These are phyloP conservation scores for Rugalucina vietnamica DNA, from an alignment of 2,888 invertebrate genomes.

Conservation along the genomic window DNA sequence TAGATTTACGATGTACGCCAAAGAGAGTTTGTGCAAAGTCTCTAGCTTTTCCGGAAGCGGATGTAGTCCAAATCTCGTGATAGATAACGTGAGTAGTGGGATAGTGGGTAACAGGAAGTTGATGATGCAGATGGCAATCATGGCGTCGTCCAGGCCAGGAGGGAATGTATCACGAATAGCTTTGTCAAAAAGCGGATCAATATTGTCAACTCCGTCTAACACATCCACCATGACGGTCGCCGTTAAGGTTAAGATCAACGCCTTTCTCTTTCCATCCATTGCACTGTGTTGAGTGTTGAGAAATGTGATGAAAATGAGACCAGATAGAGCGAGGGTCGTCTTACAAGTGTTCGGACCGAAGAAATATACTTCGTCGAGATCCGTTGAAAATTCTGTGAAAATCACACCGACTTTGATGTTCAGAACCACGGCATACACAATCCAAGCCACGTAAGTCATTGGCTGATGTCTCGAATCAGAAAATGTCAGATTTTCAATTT, in stretches of 20 bases:
- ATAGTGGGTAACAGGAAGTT: slow-evolving; percentile 86
- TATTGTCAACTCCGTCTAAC: slow-evolving; percentile 86
- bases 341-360: slow-evolving; percentile 84
- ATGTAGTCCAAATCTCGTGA: slow-evolving; percentile 84
- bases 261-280: slow-evolving; percentile 84
- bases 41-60: slow-evolving; percentile 74
- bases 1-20: slow-evolving; percentile 85
- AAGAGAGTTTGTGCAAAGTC: slow-evolving; percentile 84
- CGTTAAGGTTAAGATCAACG: slow-evolving; percentile 85
- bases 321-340: slow-evolving; percentile 83
- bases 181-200: slow-evolving; percentile 84
- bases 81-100: slow-evolving; percentile 85
- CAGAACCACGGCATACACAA: slow-evolving; percentile 85
- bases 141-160: slow-evolving; percentile 83
- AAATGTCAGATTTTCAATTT: background rate
- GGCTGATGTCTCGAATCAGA: slow-evolving; percentile 60
- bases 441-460: slow-evolving; percentile 85
- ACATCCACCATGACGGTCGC: slow-evolving; percentile 86
- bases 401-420: slow-evolving; percentile 85
- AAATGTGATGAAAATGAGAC: slow-evolving; percentile 85
- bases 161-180: slow-evolving; percentile 68
- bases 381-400: slow-evolving; percentile 82
- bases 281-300: slow-evolving; percentile 86
- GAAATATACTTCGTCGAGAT: slow-evolving; percentile 78
- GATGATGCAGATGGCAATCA: slow-evolving; percentile 85